Base-by-base conservation (phyloP, 2,888 invertebrate species). In the Abscondita cerata region DNA sequence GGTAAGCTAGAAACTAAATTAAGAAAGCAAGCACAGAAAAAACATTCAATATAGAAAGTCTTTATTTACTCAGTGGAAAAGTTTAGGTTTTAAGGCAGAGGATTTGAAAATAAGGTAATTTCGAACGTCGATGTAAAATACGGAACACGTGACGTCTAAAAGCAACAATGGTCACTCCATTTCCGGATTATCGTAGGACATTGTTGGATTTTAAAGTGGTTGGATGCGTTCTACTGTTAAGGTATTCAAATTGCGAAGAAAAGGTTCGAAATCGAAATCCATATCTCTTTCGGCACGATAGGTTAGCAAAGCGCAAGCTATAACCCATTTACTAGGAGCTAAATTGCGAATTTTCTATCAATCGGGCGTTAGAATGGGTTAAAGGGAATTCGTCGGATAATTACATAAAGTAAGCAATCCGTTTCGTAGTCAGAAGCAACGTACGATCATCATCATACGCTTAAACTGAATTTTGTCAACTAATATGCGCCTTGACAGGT, bases 111-210 rank as follows among this genome's bases (percentile, higher is more conserved):
- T 16, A 44, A 44, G 44, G 44, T 44, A 44, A 44, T 44, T 44
- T 44, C 25, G 25, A 25, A 4, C 25, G 25, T 25, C 6, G 25
- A 25, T 25, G 25, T 25, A 40, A 40, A 64, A 70, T 70, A 69
- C 71, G 71, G 72, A 68, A 67, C 68, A 69, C 68, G 68, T 65
- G 63, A 63, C 61, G 44, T 47, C 61, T 59, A 60, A 64, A 70
- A 33, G 69, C 72, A 72, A 73, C 75, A 75, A 76, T 73, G 75
- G 77, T 75, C 76, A 75, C 68, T 75, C 74, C 70, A 75, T 76
- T 76, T 74, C 74, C 74, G 69, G 66, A 67, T 70, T 73, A 68
- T 67, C 69, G 55, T 70, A 69, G 67, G 59, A 63, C 65, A 65
- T 71, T 68, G 65, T 67, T 65, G 68, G 59, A 64, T 52, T 60